These are phyloP conservation scores for honey bee (Apis mellifera) DNA, from an alignment of 1,140 invertebrate species.

Conservation along the genomic window DNA sequence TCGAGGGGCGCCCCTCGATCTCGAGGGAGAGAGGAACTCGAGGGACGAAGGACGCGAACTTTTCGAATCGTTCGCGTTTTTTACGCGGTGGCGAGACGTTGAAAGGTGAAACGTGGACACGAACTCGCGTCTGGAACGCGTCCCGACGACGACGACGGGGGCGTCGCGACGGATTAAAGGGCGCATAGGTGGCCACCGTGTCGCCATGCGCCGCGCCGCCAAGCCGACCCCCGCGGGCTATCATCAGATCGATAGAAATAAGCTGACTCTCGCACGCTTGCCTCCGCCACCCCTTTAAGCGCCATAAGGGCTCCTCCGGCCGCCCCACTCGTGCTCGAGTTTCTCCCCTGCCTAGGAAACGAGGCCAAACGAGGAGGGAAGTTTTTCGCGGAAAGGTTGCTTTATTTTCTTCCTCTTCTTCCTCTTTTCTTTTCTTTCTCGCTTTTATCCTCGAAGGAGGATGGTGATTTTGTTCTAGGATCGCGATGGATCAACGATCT, in stretches of 20 bases:
- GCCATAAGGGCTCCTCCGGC: neutral
- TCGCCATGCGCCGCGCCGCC: constrained; percentile 76
- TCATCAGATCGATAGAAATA: constrained; percentile 77
- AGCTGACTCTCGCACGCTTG: constrained; percentile 62
- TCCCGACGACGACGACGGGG: constrained; percentile 57
- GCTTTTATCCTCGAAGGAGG: too few relatives aligned
- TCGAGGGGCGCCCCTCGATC: neutral
- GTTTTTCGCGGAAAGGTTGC: neutral
- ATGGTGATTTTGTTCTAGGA: neutral
- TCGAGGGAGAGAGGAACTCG: too few relatives aligned
- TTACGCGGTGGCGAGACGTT: too few relatives aligned
- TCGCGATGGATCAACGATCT: too few relatives aligned
- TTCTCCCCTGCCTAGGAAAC: constrained; percentile 35
- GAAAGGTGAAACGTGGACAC: neutral
- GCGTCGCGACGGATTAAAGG: constrained; percentile 79
- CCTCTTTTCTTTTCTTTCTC: neutral
- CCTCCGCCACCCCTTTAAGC: constrained; percentile 12
- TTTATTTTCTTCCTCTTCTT: neutral
- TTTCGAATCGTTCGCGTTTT: neutral
- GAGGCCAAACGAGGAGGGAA: constrained; percentile 29
- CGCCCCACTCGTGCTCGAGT: neutral
- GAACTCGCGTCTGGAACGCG: constrained; percentile 26
- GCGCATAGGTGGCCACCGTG: constrained; percentile 69
- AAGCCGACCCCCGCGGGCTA: constrained; percentile 63
- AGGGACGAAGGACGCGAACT: neutral